These are phyloP conservation scores for Hyperoplus immaculatus DNA, from an alignment of 2,797 vertebrate species.

Conservation along the genomic window DNA sequence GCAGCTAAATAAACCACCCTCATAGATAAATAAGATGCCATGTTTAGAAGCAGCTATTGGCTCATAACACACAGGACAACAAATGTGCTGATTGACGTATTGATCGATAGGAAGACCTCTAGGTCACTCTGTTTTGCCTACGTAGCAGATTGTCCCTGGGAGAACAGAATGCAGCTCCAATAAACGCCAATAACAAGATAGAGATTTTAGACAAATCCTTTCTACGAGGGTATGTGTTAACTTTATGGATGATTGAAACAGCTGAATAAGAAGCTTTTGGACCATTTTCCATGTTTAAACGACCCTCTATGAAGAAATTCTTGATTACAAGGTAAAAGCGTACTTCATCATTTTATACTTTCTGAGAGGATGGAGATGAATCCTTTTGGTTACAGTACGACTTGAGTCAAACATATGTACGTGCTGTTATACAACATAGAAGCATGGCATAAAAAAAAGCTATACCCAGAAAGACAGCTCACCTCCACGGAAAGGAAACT, in stretches of 20 bases:
- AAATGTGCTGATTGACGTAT: constrained; percentile 39
- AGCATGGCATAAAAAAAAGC: constrained; percentile 7
- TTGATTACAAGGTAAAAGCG: neutral
- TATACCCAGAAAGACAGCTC: constrained; percentile 9
- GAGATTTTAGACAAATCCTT: constrained; percentile 16
- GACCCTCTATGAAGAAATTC: neutral
- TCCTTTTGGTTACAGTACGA: neutral
- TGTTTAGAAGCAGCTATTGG: constrained; percentile 6
- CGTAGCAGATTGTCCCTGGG: constrained; percentile 27
- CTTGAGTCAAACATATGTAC: neutral
- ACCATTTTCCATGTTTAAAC: neutral
- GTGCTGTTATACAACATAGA: constrained; percentile 32
- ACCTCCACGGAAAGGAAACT: constrained; percentile 17
- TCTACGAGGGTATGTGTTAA: neutral
- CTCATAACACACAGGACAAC: constrained; percentile 34
- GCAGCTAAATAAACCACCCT: neutral
- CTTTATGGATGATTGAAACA: neutral
- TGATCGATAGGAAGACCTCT: constrained; percentile 49
- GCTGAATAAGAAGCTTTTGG: neutral
- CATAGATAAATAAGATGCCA: constrained; percentile 22
- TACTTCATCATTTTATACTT: neutral
- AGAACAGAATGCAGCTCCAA: constrained; percentile 9
- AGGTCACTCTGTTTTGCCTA: constrained; percentile 28
- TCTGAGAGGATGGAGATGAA: neutral
- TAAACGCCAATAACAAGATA: constrained; percentile 10